Evolutionary conservation across 2,113 vertebrate species (phyloP).

Genomic region (Oncorhynchus nerka): DNA sequence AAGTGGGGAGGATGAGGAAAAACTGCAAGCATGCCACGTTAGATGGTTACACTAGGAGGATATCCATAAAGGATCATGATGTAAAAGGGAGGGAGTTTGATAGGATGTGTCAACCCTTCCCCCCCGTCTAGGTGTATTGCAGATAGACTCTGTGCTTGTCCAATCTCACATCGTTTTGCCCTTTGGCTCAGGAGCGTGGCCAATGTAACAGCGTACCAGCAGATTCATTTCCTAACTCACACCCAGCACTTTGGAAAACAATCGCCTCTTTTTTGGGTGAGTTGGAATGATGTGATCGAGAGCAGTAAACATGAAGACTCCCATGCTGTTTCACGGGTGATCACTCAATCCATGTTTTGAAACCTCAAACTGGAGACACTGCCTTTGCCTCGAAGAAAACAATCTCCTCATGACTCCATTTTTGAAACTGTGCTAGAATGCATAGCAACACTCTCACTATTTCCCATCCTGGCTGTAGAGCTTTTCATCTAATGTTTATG

Average conservation of each 20-base stretch:
- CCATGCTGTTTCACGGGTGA: slow-evolving; percentile 58
- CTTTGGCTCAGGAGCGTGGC: slow-evolving; percentile 46
- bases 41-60: slow-evolving; percentile 52
- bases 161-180: slow-evolving; percentile 60
- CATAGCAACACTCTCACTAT: no score
- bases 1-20: slow-evolving; percentile 45
- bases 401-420: no score
- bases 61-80: slow-evolving; percentile 53
- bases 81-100: slow-evolving; percentile 37
- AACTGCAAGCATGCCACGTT: slow-evolving; percentile 60
- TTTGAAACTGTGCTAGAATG: no score
- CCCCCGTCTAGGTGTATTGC: slow-evolving; percentile 60
- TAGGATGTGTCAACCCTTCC: slow-evolving; percentile 56
- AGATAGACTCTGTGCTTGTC: slow-evolving; percentile 65
- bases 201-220: slow-evolving; percentile 41
- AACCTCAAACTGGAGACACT: slow-evolving; percentile 37
- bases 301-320: slow-evolving; percentile 65
- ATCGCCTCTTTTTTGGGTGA: slow-evolving; percentile 52
- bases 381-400: slow-evolving; percentile 2
- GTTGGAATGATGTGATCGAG: slow-evolving; percentile 38
- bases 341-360: slow-evolving; percentile 30
- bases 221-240: slow-evolving; percentile 35
- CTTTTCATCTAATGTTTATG: no score
- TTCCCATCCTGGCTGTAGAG: no score
- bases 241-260: slow-evolving; percentile 67